Conservation (phyloP, 2,797 vertebrate species). For the Peromyscus nudipes region DNA sequence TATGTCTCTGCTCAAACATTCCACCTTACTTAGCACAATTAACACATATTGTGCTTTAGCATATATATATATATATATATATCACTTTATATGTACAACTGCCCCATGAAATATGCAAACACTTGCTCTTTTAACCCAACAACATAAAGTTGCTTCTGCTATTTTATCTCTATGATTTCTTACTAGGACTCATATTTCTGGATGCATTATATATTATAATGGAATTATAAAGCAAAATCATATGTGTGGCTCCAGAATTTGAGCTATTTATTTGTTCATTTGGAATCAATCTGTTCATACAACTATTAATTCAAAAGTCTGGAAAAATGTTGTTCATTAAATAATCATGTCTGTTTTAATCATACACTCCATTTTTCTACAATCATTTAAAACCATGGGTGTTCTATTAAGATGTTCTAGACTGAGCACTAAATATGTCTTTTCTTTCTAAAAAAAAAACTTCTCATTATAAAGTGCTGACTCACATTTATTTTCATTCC, state of each 20-base stretch:
- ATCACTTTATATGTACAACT: background rate
- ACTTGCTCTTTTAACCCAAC: conserved; percentile 3
- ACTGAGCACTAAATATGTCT: background rate
- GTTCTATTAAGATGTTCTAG: background rate
- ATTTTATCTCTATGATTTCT: background rate
- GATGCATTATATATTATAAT: background rate
- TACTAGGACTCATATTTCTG: background rate
- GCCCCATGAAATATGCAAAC: background rate
- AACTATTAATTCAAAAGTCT: conserved; percentile 1
- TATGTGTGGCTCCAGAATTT: background rate
- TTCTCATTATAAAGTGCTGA: background rate
- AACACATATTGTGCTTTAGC: background rate
- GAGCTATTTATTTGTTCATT: conserved; percentile 1
- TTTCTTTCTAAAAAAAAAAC: background rate
- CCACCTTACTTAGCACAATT: background rate
- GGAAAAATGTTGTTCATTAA: background rate
- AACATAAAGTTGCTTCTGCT: background rate
- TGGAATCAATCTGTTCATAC: background rate
- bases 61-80: background rate
- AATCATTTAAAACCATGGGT: background rate
- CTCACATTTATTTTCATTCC: background rate
- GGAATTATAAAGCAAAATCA: background rate
- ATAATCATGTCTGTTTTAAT: background rate
- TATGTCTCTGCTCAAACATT: background rate
- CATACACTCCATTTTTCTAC: background rate